Conservation (phyloP, 2,113 vertebrate species). For the Phalacrocorax carbo region DNA sequence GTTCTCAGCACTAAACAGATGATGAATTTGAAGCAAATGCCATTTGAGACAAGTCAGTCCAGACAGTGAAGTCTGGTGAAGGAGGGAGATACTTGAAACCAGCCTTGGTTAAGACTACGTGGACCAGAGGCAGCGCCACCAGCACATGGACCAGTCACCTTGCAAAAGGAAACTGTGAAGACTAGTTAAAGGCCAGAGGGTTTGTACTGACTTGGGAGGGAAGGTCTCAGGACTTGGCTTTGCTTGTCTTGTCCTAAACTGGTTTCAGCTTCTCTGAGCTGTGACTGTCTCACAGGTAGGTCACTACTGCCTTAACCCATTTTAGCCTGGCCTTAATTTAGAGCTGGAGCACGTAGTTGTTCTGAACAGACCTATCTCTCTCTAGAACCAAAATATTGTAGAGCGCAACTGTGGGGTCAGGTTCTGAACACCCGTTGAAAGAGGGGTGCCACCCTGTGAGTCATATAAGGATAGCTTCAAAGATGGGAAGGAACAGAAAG, state of each 20-base stretch:
- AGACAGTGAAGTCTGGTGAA: background rate
- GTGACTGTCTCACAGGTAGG: background rate
- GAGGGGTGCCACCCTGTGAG: too few relatives aligned
- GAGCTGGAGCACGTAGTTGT: background rate
- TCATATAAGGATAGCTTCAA: background rate
- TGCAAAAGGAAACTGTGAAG: background rate
- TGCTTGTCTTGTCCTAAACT: background rate
- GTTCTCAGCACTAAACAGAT: background rate
- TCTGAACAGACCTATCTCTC: background rate
- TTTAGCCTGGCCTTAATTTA: background rate
- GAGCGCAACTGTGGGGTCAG: background rate
- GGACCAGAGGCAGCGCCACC: background rate
- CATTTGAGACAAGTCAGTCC: background rate
- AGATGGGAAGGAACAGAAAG: background rate
- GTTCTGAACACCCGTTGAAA: too few relatives aligned
- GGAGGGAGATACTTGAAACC: background rate
- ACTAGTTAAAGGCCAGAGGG: background rate
- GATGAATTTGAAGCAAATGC: background rate
- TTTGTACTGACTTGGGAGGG: background rate
- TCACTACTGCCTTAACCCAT: background rate
- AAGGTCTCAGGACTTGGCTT: background rate
- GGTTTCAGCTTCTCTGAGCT: background rate
- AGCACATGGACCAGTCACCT: background rate
- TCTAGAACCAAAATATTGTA: background rate
- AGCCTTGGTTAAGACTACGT: background rate